Evolutionary conservation across 2,113 vertebrate genomes (phyloP), one percentile per base, ranked within the genome.

Genomic region (Xiphophorus maculatus): DNA sequence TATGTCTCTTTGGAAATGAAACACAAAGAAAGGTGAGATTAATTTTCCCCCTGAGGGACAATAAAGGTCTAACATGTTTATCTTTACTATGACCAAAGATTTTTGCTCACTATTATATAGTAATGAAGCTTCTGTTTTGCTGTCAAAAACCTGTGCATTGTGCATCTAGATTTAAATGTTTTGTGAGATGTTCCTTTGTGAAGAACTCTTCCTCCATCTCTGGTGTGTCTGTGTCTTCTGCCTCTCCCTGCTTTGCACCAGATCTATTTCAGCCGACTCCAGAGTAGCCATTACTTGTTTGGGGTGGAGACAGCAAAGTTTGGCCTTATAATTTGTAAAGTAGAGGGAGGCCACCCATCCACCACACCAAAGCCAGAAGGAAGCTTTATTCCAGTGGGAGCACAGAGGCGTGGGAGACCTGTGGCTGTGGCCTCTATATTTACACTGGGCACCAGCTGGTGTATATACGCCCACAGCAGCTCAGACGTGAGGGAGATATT

Each of bases 301-400:
- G 85, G 91, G 93, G 93, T 93, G 93, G 92, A 93, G 93, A 83
- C 91, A 74, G 82, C 37, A 60, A 37, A 90, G 81, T 90, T 84
- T 90, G 83, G 81, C 89, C 87, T 94, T 95, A 93, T 95, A 94
- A 94, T 95, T 95, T 94, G 79, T 83, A 70, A 84, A 84, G 87
- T 63, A 68, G 74, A 88, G 77, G 82, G 87, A 93, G 84, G 92
- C 92, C 91, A 91, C 88, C 91, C 87, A 83, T 87, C 88, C 76
- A 91, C 93, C 94, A 93, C 93, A 94, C 88, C 85, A 94, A 93
- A 93, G 90, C 69, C 80, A 79, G 69, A 79, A 91, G 87, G 89
- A 89, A 90, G 81, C 87, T 84, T 48, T 83, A 86, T 76, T 86
- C 79, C 81, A 83, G 77, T 81, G 76, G 17, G 80, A 84, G 86